These are phyloP conservation scores for Tyrannus savana DNA, from an alignment of 2,113 vertebrate genomes.

Conservation along the genomic window DNA sequence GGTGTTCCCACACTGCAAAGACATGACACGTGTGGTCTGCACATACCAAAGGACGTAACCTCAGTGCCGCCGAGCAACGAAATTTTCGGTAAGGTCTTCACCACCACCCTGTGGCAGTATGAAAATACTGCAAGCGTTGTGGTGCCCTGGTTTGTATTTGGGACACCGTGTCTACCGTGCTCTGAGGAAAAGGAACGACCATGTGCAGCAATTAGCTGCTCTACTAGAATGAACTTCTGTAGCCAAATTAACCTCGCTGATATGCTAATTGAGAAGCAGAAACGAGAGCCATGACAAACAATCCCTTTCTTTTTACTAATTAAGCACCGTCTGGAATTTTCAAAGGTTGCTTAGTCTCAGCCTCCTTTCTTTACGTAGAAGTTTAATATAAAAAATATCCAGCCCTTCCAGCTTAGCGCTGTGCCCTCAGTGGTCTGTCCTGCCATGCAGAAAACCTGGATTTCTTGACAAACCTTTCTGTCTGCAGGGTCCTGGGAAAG, in stretches of 20 bases:
- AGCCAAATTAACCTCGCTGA: not conserved
- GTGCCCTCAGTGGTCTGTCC: not conserved
- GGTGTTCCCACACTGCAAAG: not conserved
- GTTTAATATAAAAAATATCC: not conserved
- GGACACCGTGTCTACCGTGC: rapidly evolving
- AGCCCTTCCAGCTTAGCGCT: not conserved
- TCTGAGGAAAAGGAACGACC: not conserved
- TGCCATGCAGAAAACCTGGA: not conserved
- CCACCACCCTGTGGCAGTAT: conserved; percentile 22
- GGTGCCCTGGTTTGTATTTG: not conserved
- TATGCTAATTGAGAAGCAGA: not conserved
- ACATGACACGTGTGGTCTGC: rapidly evolving
- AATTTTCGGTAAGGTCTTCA: not conserved
- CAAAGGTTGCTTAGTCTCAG: not conserved
- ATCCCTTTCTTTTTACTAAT: not conserved
- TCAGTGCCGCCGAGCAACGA: not conserved
- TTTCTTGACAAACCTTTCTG: not conserved
- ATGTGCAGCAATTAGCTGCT: not conserved
- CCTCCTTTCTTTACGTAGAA: not conserved
- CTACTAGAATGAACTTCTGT: not conserved
- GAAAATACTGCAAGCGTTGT: not conserved
- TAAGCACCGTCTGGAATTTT: not conserved
- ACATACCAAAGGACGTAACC: rapidly evolving
- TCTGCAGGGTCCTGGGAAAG: not conserved
- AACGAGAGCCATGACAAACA: not conserved